Evolutionary conservation across 1,140 invertebrate genomes (phyloP).

Genomic region (Homalodisca vitripennis): DNA sequence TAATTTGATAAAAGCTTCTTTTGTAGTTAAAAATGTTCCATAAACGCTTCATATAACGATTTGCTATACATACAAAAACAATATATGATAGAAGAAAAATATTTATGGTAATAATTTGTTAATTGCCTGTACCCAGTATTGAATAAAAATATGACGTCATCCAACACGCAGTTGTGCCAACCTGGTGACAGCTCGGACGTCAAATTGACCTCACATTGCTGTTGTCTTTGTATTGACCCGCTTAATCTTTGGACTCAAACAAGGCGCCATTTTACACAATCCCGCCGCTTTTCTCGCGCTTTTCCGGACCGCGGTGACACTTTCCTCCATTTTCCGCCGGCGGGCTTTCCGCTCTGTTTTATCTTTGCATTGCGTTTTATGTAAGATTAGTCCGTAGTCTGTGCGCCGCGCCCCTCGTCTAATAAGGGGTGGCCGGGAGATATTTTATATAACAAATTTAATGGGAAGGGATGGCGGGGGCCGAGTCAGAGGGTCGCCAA

Average conservation of each 20-base stretch:
- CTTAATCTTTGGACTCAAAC: conserved; percentile 16
- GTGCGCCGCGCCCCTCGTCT: background rate
- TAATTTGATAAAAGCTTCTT: no score
- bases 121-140: no score
- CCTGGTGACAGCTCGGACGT: no score
- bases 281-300: background rate
- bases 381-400: conserved; percentile 12
- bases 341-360: background rate
- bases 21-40: no score
- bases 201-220: no score
- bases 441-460: conserved; percentile 30
- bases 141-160: no score
- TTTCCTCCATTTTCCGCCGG: no score
- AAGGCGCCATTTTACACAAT: conserved; percentile 18
- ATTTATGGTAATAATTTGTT: no score
- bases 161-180: no score
- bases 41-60: no score
- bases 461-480: background rate
- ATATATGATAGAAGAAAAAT: no score
- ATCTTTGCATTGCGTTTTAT: conserved; percentile 16
- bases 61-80: no score
- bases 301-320: background rate
- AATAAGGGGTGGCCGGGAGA: conserved; percentile 22
- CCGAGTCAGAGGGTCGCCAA: conserved; percentile 13
- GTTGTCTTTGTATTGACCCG: conserved; percentile 22